Evolutionary conservation across 1,140 invertebrate species (phyloP).

Genomic region (Onthophagus taurus): DNA sequence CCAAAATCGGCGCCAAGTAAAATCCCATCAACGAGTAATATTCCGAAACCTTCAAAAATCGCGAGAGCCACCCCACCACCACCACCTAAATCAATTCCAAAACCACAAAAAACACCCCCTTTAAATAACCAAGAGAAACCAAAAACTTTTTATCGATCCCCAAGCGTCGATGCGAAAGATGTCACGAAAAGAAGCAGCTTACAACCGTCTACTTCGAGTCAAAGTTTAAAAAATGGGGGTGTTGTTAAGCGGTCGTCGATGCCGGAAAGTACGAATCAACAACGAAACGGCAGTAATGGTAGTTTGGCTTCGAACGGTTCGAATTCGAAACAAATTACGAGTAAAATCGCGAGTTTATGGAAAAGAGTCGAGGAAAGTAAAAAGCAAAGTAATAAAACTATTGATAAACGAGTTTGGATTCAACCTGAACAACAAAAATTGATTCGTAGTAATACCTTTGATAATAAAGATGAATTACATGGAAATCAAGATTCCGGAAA

Average conservation of each 20-base stretch:
- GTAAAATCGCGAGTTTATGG: conserved; percentile 83
- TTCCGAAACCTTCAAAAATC: conserved; percentile 13
- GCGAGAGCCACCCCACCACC: conserved; percentile 11
- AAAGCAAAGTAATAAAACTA: conserved; percentile 43
- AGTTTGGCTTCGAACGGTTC: conserved; percentile 50
- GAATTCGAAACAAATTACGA: conserved; percentile 57
- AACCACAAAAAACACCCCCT: conserved; percentile 5
- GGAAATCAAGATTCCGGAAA: conserved; percentile 28
- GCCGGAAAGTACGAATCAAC: conserved; percentile 25
- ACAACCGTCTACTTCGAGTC: conserved; percentile 43
- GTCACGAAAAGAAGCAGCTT: conserved; percentile 26
- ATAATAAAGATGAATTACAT: conserved; percentile 24
- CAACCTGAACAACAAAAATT: conserved; percentile 20
- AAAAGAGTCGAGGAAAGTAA: conserved; percentile 73
- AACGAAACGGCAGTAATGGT: conserved; percentile 47
- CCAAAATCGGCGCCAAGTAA: conserved; percentile 13
- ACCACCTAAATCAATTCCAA: neutral
- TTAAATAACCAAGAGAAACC: conserved; percentile 4
- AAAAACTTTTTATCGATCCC: conserved; percentile 30
- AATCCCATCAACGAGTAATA: neutral
- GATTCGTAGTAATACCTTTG: conserved; percentile 25
- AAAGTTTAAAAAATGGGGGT: conserved; percentile 45
- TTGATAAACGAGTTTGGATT: conserved; percentile 58
- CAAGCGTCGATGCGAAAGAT: conserved; percentile 34
- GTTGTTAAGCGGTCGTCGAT: conserved; percentile 36